phyloP scores from a whole-genome alignment of 2,888 invertebrate genomes.

The Lymantria monacha region DNA sequence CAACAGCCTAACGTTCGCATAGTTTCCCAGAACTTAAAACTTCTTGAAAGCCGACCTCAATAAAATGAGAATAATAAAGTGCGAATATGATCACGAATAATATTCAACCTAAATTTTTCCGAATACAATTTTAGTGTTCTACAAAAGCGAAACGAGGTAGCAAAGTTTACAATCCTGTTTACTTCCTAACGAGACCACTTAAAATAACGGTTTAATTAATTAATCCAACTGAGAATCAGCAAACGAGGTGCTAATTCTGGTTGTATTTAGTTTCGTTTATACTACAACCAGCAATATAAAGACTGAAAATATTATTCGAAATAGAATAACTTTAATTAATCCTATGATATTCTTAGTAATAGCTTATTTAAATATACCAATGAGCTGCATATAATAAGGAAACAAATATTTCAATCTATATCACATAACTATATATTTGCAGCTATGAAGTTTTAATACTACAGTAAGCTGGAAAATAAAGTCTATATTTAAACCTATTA shows the following conservation, averaged over 20 bases:
- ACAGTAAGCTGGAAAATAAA: constrained; percentile 20
- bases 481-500: not conserved
- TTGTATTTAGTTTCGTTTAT: constrained; percentile 7
- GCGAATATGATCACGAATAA: too few species aligned
- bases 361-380: constrained; percentile 6
- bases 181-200: not conserved
- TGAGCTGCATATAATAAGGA: constrained; percentile 17
- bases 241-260: not conserved
- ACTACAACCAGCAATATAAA: constrained; percentile 31
- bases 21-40: too few species aligned
- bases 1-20: too few species aligned
- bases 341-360: not conserved
- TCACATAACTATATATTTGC: constrained; percentile 1
- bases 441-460: not conserved
- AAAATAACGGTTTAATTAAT: not conserved
- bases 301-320: constrained; percentile 41
- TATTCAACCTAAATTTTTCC: too few species aligned
- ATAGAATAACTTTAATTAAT: constrained; percentile 34
- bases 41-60: too few species aligned
- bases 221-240: not conserved
- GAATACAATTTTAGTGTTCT: too few species aligned
- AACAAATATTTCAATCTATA: constrained; percentile 13
- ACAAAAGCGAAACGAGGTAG: not conserved
- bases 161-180: not conserved
- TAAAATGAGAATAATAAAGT: too few species aligned